Evolutionary conservation across 2,113 vertebrate genomes (phyloP).

Genomic region (Megatriorchis doriae): DNA sequence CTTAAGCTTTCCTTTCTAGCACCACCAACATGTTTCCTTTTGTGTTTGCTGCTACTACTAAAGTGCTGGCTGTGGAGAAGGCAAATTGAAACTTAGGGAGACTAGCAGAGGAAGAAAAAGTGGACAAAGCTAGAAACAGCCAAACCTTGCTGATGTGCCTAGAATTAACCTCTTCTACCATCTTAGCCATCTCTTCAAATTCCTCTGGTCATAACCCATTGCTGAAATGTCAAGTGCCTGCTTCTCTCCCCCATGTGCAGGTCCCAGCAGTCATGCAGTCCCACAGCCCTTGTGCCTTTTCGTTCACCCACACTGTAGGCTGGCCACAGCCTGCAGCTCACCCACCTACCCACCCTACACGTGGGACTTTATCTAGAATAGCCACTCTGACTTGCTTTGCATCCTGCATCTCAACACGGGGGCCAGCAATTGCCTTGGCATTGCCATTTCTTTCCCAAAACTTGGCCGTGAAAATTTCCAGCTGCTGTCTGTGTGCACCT

Average conservation of each 20-base stretch:
- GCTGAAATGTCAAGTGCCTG: neutral
- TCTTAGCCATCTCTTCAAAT: neutral
- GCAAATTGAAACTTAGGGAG: neutral
- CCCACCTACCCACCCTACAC: neutral
- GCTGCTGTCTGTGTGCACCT: neutral
- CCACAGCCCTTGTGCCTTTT: neutral
- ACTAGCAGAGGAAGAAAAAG: neutral
- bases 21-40: fast-evolving
- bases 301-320: fast-evolving
- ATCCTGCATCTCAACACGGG: neutral
- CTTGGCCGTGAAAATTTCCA: neutral
- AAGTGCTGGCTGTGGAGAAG: neutral
- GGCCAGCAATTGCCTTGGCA: neutral
- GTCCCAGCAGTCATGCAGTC: neutral
- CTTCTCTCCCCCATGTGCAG: neutral
- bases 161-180: neutral
- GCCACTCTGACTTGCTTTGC: neutral
- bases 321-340: neutral
- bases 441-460: neutral
- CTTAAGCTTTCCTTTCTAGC: neutral
- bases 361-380: neutral
- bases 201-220: neutral
- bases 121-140: neutral
- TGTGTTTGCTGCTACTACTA: neutral
- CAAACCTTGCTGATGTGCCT: neutral